Evolutionary conservation across 2,888 invertebrate species (phyloP).

Genomic region (Eupeodes luniger): DNA sequence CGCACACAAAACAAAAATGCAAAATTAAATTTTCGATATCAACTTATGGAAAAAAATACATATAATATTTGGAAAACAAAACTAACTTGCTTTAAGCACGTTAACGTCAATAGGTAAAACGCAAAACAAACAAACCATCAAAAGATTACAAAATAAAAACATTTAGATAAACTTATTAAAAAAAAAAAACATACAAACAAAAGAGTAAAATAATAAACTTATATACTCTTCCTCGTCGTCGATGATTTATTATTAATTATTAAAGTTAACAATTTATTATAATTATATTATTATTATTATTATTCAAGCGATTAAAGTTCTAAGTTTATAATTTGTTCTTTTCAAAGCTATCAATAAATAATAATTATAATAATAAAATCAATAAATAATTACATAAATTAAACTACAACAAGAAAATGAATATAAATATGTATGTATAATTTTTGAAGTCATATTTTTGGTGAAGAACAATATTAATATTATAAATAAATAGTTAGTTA

Average conservation of each 20-base stretch:
- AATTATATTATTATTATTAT: constrained; percentile 65
- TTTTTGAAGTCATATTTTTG: constrained; percentile 75
- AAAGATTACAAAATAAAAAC: constrained; percentile 17
- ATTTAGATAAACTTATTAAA: constrained; percentile 68
- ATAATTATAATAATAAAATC: constrained; percentile 70
- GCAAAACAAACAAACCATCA: constrained; percentile 74
- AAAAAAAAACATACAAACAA: constrained; percentile 8
- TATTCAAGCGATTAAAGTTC: constrained; percentile 62
- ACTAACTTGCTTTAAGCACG: constrained; percentile 61
- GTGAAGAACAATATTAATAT: constrained; percentile 75
- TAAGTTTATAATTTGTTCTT: constrained; percentile 67
- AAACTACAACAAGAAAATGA: constrained; percentile 40
- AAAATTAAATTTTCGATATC: constrained; percentile 58
- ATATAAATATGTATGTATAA: constrained; percentile 64
- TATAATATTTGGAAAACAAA: constrained; percentile 61
- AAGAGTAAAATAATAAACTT: constrained; percentile 58
- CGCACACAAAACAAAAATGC: constrained; percentile 61
- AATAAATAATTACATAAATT: constrained; percentile 66
- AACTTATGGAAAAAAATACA: constrained; percentile 23
- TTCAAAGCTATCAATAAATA: constrained; percentile 71
- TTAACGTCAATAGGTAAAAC: constrained; percentile 55
- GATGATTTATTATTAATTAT: constrained; percentile 68
- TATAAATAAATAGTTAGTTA: constrained; percentile 67
- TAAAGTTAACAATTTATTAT: constrained; percentile 63
- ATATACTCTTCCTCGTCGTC: constrained; percentile 68